Percentiles rank a stretch among this genome's conserved stretches.
Conservation (phyloP, 2,888 invertebrate genomes). For the Tanypteryx hageni region DNA sequence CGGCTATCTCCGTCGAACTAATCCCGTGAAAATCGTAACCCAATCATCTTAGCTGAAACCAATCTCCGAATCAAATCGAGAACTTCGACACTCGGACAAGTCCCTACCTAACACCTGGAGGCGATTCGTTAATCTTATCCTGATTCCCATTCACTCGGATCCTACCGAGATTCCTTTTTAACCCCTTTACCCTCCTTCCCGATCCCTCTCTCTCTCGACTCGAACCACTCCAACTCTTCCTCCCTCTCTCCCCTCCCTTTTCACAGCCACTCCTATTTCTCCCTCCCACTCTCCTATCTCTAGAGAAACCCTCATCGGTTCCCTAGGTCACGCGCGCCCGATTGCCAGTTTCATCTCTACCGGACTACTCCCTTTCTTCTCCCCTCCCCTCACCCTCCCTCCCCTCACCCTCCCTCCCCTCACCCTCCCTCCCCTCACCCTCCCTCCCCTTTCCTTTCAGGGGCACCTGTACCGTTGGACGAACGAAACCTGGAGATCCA, state of each 20-base stretch:
- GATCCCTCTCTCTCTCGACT: background rate
- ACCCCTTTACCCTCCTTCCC: background rate
- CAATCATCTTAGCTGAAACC: background rate
- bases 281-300: background rate
- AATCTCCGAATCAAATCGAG: background rate
- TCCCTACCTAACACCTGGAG: background rate
- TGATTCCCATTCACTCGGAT: background rate
- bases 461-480: background rate
- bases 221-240: background rate
- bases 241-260: background rate
- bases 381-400: background rate
- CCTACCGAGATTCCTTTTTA: background rate
- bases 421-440: background rate
- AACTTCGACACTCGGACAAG: conserved; percentile 30
- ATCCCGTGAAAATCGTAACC: conserved; percentile 8
- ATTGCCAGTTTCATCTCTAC: conserved; percentile 27
- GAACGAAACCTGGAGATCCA: background rate
- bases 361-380: background rate
- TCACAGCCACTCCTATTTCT: too few relatives aligned
- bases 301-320: background rate
- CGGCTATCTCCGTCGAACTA: background rate
- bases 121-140: too few relatives aligned
- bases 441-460: background rate
- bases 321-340: background rate
- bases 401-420: background rate